These are phyloP conservation scores for Scortum barcoo DNA, from an alignment of 2,113 vertebrate species.

Conservation along the genomic window DNA sequence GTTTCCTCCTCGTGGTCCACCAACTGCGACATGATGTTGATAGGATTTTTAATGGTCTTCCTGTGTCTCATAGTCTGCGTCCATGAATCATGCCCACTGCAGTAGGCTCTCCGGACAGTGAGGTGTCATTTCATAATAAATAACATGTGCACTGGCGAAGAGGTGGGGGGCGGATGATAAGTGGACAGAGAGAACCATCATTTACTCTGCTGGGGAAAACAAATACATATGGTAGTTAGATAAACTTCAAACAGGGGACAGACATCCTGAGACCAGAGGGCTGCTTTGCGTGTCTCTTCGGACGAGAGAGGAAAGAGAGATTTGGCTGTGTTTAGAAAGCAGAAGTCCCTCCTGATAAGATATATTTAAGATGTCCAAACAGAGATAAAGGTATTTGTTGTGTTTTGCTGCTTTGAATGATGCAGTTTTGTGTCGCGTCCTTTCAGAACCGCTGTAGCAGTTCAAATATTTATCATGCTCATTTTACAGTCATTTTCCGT, in stretches of 20 bases:
- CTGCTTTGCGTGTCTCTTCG: conserved; percentile 73
- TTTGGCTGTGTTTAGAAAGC: conserved; percentile 81
- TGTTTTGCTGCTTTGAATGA: conserved; percentile 74
- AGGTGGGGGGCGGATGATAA: conserved; percentile 75
- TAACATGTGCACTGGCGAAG: conserved; percentile 66
- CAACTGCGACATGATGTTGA: conserved; percentile 68
- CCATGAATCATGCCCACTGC: conserved; percentile 75
- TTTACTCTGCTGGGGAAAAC: conserved; percentile 75
- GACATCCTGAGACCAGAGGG: conserved; percentile 68
- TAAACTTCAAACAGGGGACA: conserved; percentile 80
- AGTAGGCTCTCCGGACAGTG: conserved; percentile 62
- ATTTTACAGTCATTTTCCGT: conserved; percentile 73
- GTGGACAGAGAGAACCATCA: conserved; percentile 71
- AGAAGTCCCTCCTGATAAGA: conserved; percentile 78
- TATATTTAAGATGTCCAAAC: conserved; percentile 78
- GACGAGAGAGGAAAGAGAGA: conserved; percentile 77
- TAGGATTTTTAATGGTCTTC: conserved; percentile 77
- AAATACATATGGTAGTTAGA: conserved; percentile 80
- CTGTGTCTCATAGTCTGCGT: conserved; percentile 65
- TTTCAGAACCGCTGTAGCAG: conserved; percentile 72
- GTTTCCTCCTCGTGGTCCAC: conserved; percentile 50
- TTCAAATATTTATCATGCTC: conserved; percentile 86
- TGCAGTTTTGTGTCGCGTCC: conserved; percentile 60
- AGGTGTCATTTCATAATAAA: conserved; percentile 82
- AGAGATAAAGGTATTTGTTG: conserved; percentile 80